Evolutionary conservation across 2,113 vertebrate genomes (phyloP).

Genomic region (Gobio gobio): DNA sequence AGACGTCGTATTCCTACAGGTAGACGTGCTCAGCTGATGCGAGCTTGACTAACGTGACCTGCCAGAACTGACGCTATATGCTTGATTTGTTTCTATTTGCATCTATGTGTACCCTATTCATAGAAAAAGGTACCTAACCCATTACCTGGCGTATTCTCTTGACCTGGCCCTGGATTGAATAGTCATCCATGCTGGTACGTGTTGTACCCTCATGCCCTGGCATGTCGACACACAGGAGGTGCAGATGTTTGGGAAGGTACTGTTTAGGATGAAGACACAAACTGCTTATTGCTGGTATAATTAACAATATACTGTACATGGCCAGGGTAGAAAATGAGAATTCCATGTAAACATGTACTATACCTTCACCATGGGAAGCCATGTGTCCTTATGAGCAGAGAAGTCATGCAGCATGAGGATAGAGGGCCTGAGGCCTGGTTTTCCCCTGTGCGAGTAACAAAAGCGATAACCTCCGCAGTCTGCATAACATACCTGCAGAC

Average conservation of each 20-base stretch:
- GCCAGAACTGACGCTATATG: too few species aligned
- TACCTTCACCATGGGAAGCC: conserved; percentile 94
- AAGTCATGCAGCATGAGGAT: conserved; percentile 94
- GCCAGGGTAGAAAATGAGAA: too few species aligned
- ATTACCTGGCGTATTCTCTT: conserved; percentile 91
- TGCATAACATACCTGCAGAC: conserved; percentile 87
- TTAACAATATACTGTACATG: neutral
- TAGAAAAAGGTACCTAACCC: conserved; percentile 13
- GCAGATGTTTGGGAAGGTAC: conserved; percentile 95
- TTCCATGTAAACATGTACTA: neutral
- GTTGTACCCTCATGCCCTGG: conserved; percentile 94
- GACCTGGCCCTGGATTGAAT: conserved; percentile 89
- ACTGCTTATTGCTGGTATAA: neutral
- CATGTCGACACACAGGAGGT: conserved; percentile 94
- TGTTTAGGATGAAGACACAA: conserved; percentile 57
- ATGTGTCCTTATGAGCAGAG: conserved; percentile 93
- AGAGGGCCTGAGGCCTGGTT: conserved; percentile 84
- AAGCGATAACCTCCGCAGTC: conserved; percentile 88
- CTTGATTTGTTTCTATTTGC: too few species aligned
- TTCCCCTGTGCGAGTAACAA: conserved; percentile 90
- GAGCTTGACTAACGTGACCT: too few species aligned
- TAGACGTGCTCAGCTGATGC: too few species aligned
- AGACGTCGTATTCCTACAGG: too few species aligned
- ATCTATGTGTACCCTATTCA: neutral
- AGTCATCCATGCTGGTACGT: conserved; percentile 86